These are phyloP conservation scores for Synanthedon vespiformis DNA, from an alignment of 2,888 invertebrate genomes.

Conservation along the genomic window DNA sequence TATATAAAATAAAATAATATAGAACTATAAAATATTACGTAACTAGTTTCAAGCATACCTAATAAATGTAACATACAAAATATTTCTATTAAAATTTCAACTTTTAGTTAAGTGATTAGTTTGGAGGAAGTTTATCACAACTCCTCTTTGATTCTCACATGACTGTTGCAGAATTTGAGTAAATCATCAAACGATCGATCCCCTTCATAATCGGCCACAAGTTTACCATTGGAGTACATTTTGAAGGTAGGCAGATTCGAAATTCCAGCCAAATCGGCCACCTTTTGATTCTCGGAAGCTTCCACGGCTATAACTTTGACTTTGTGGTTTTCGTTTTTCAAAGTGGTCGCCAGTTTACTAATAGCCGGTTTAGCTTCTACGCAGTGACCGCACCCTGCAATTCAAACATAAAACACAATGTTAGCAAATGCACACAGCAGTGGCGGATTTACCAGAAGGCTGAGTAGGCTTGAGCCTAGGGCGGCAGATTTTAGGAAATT, in stretches of 20 bases:
- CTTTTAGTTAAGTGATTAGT: background rate
- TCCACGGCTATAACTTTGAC: conserved; percentile 73
- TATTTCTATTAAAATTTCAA: background rate
- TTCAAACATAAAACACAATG: too few relatives aligned
- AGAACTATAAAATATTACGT: too few relatives aligned
- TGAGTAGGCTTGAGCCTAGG: too few relatives aligned
- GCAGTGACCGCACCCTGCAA: conserved; percentile 80
- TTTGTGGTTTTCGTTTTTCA: conserved; percentile 43
- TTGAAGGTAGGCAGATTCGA: conserved; percentile 77
- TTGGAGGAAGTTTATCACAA: conserved; percentile 31
- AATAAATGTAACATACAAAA: too few relatives aligned
- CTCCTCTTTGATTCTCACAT: conserved; percentile 45
- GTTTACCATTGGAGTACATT: conserved; percentile 67
- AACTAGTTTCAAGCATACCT: too few relatives aligned
- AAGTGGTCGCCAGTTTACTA: conserved; percentile 63
- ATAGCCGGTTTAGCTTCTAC: conserved; percentile 76
- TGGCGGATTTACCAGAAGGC: too few relatives aligned
- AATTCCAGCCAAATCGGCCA: conserved; percentile 72
- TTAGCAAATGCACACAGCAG: too few relatives aligned
- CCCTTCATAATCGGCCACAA: conserved; percentile 68
- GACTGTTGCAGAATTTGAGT: conserved; percentile 49
- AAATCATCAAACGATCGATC: conserved; percentile 68
- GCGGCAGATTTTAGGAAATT: too few relatives aligned
- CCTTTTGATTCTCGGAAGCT: conserved; percentile 72
- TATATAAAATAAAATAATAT: too few relatives aligned